phyloP scores from a whole-genome alignment of 2,797 vertebrate genomes.

The Eulemur coronatus region DNA sequence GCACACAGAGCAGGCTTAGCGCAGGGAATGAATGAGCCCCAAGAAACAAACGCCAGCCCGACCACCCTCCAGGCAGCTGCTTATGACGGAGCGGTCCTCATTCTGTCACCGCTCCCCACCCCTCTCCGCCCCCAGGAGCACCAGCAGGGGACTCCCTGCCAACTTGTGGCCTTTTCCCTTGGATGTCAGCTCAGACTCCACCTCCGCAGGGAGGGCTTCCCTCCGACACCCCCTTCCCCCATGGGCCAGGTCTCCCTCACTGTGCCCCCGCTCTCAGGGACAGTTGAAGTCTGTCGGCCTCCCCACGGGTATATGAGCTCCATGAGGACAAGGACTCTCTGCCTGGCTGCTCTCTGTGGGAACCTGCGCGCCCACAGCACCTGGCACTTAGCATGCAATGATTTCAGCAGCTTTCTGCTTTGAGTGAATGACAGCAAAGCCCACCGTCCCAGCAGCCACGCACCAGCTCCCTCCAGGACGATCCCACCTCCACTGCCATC shows the following conservation, averaged over 20 bases:
- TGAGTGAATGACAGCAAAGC: neutral
- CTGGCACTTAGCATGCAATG: accelerated
- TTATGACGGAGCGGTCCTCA: no score
- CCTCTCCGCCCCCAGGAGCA: neutral
- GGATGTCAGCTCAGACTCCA: neutral
- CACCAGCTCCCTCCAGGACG: neutral
- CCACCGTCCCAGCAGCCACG: no score
- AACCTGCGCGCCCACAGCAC: no score
- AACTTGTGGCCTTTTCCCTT: neutral
- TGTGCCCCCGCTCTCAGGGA: neutral
- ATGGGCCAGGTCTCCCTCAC: neutral
- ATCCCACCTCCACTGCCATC: accelerated
- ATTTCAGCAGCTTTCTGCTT: neutral
- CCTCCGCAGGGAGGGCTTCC: neutral
- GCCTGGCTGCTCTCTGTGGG: neutral
- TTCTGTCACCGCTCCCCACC: no score
- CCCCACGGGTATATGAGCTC: neutral
- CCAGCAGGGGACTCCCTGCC: neutral
- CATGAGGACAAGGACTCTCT: neutral
- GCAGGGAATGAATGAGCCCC: neutral
- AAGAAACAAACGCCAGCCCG: neutral
- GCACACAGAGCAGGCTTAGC: neutral
- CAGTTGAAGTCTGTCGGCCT: neutral
- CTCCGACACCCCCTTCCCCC: neutral
- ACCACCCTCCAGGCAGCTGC: neutral